Evolutionary conservation across 2,797 vertebrate species (phyloP), one percentile per base, ranked within the genome.

Genomic region (Catostomus latipinnis): DNA sequence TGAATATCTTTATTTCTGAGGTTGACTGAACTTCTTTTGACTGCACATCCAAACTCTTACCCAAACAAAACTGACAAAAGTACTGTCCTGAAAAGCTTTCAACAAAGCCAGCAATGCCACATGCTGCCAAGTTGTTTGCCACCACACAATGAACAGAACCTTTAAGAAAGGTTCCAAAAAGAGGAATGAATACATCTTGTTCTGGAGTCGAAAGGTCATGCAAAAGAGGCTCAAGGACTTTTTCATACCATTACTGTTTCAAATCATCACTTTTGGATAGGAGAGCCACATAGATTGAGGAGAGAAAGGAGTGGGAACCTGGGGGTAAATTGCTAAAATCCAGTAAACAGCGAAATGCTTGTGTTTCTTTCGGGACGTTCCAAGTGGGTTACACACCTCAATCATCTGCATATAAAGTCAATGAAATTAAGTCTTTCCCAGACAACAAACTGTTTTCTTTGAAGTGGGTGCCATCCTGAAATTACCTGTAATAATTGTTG

Each of bases 1-100:
- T 71, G 12, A 71, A 71, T 18, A 13, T 71, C 68, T 54, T 71
- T 54, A 8, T 56, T 13, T 71, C 68, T 71, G 49, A 56, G 68
- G 34, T n/a, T 71, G 50, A 71, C 52, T 1, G 6, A 54, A 71
- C 52, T 53, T 52, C 11, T 34, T 71, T 53, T 54, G 53, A 22
- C 50, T 56, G 50, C 1, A 54, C 8, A 71, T 71, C 68, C 13
- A 12, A 63, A 8, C 9, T 69, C 6, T 69, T 69, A 0, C 9
- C 14, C 1, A 52, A 6, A 52, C 67, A 69, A 69, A 69, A 69
- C 8, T 14, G 48, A 22, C 67, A 53, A 53, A 69, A 69, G 67
- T 46, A 69, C 14, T 69, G 14, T 1, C 14, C 48, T 52, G 66
- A 52, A 69, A 69, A 69, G 1, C 49, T 71, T 71, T 71, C 68